phyloP scores from a whole-genome alignment of 1,140 invertebrate species.

The Drosophila ironensis region DNA sequence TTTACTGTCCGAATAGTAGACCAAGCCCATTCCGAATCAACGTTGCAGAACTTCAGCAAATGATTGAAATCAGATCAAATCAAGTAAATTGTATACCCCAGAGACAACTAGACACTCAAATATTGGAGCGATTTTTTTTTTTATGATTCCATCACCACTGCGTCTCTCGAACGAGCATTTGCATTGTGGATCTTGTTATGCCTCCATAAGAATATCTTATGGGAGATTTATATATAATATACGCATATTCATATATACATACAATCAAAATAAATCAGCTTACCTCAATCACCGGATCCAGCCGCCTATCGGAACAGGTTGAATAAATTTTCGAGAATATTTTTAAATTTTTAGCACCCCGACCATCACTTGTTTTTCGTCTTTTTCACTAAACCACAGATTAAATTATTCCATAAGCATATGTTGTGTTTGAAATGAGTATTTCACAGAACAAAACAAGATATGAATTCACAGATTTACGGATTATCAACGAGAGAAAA shows the following conservation, averaged over 20 bases:
- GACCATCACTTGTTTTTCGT: neutral
- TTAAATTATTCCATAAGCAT: conserved; percentile 36
- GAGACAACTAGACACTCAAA: neutral
- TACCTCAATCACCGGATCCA: conserved; percentile 51
- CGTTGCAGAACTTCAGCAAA: conserved; percentile 33
- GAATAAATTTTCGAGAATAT: conserved; percentile 6
- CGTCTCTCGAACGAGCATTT: conserved; percentile 2
- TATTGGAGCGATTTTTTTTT: neutral
- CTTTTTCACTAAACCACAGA: conserved; percentile 34
- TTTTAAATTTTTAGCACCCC: neutral
- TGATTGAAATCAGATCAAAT: neutral
- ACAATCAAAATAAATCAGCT: conserved; percentile 60
- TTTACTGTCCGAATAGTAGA: conserved; percentile 31
- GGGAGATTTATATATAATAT: conserved; percentile 10
- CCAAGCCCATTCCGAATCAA: conserved; percentile 1
- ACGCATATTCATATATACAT: conserved; percentile 15
- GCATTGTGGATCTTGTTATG: conserved; percentile 1
- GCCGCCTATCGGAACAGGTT: conserved; percentile 31
- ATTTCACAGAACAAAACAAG: conserved; percentile 19
- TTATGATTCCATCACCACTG: neutral
- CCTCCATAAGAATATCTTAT: neutral
- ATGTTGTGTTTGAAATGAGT: conserved; percentile 44
- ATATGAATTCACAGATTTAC: neutral
- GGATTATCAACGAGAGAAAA: conserved; percentile 2
- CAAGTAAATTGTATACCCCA: neutral